Percentiles rank a stretch among this genome's conserved stretches.
phyloP scores from a whole-genome alignment of 2,888 invertebrate species.

The Melolontha melolontha region DNA sequence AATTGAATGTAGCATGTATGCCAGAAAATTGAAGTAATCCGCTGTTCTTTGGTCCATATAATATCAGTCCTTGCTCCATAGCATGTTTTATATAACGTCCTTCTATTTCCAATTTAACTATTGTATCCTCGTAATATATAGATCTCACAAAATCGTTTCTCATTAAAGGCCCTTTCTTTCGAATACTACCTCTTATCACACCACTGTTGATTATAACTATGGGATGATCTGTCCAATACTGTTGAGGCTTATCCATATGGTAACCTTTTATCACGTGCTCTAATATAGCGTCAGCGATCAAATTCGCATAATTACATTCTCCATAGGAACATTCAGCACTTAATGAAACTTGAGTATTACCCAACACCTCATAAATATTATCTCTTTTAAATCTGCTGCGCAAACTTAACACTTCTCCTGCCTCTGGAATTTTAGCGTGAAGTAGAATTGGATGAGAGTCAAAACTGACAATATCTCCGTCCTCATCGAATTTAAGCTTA shows the following conservation, averaged over 20 bases:
- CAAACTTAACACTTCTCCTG: constrained; percentile 71
- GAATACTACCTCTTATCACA: constrained; percentile 78
- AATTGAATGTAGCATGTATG: constrained; percentile 76
- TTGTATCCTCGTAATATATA: constrained; percentile 80
- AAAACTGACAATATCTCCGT: constrained; percentile 76
- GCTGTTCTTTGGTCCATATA: constrained; percentile 57
- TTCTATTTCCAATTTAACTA: constrained; percentile 74
- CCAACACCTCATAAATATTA: not conserved
- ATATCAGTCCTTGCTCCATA: constrained; percentile 57
- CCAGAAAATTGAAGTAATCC: constrained; percentile 90
- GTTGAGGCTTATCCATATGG: constrained; percentile 53
- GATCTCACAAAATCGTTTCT: constrained; percentile 78
- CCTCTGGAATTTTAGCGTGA: constrained; percentile 74
- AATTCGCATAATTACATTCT: constrained; percentile 90
- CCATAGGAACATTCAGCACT: constrained; percentile 70
- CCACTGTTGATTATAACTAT: constrained; percentile 84
- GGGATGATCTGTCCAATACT: constrained; percentile 82
- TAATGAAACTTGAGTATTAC: constrained; percentile 1
- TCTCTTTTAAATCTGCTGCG: constrained; percentile 57
- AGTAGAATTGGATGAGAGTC: constrained; percentile 84
- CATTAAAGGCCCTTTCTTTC: constrained; percentile 71
- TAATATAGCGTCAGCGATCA: constrained; percentile 82
- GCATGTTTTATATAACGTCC: constrained; percentile 72
- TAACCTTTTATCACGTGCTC: constrained; percentile 69
- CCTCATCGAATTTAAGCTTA: constrained; percentile 72